Evolutionary conservation across 2,113 vertebrate species (phyloP).

Genomic region (Myodes glareolus): DNA sequence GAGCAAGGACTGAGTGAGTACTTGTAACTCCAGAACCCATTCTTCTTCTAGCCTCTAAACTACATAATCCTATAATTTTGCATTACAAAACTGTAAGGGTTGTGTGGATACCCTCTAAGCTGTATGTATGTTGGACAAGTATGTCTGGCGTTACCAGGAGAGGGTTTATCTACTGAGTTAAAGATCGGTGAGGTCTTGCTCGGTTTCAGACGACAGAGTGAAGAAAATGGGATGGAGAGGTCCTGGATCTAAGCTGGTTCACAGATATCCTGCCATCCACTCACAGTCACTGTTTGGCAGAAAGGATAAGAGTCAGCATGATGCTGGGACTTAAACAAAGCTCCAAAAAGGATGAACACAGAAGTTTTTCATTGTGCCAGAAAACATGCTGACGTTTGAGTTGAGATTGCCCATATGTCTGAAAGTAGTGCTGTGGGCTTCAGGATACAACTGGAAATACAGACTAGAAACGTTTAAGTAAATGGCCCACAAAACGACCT

Average conservation of each 20-base stretch:
- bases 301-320: neutral
- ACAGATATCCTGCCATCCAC: neutral
- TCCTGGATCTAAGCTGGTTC: constrained; percentile 20
- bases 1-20: neutral
- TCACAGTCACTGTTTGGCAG: neutral
- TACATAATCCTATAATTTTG: neutral
- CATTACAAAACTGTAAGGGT: neutral
- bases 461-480: constrained; percentile 39
- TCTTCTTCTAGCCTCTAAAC: neutral
- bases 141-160: neutral
- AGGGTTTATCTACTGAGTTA: neutral
- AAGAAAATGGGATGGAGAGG: neutral
- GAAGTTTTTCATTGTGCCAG: neutral
- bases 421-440: neutral
- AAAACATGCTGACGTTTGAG: constrained; percentile 3
- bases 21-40: neutral
- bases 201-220: constrained; percentile 23
- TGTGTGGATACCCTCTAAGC: neutral
- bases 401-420: neutral
- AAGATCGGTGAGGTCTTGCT: neutral
- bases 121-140: neutral
- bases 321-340: constrained; percentile 20
- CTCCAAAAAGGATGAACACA: neutral
- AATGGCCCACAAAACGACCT: constrained; percentile 26
- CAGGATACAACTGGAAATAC: neutral